Percentiles rank a stretch among this genome's conserved stretches.
Conservation (phyloP, 2,797 vertebrate species). For the Phataginus tricuspis region DNA sequence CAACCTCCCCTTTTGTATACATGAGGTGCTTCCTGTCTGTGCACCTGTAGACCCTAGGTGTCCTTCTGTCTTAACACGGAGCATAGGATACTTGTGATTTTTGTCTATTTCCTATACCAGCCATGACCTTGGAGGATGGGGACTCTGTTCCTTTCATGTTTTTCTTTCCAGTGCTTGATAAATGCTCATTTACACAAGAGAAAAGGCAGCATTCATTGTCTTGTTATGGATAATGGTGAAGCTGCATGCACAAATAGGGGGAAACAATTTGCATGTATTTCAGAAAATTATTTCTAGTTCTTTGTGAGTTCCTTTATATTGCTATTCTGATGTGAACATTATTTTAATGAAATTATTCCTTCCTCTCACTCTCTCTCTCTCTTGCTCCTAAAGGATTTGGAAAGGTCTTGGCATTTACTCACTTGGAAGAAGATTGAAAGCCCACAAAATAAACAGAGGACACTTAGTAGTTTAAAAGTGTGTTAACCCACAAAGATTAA, state of each 20-base stretch:
- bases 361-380: neutral
- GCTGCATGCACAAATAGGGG: neutral
- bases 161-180: neutral
- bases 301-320: constrained; percentile 5
- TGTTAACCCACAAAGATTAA: constrained; percentile 54
- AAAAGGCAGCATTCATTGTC: neutral
- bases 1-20: neutral
- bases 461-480: constrained; percentile 70
- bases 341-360: constrained; percentile 30
- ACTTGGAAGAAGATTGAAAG: constrained; percentile 50
- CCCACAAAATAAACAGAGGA: constrained; percentile 55
- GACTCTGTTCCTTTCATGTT: neutral
- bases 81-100: neutral
- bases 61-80: accelerated
- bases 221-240: neutral
- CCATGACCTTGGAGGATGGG: neutral
- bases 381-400: neutral
- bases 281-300: neutral
- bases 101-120: neutral
- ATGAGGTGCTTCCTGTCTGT: neutral
- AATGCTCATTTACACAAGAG: neutral
- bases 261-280: neutral
- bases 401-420: constrained; percentile 38
- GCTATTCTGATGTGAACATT: constrained; percentile 22
- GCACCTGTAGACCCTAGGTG: accelerated